Percentiles rank a stretch among this genome's conserved stretches.
These are phyloP conservation scores for Heterodera carotae DNA, from an alignment of 1,140 invertebrate species.

Conservation along the genomic window DNA sequence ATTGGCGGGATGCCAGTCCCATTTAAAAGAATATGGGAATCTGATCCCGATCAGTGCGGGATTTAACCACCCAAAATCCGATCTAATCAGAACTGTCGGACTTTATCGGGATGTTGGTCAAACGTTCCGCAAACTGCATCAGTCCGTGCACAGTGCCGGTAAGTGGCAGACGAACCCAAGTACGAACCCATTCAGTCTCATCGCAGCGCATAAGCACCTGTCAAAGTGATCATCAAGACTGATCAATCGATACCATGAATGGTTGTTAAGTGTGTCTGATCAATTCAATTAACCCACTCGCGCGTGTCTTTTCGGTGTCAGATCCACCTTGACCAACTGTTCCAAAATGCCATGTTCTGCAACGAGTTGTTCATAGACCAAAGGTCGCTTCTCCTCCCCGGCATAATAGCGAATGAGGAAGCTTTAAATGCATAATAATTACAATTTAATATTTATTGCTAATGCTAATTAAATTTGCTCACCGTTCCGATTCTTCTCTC, in stretches of 20 bases:
- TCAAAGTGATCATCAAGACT: neutral
- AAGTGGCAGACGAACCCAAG: slow-evolving; percentile 19
- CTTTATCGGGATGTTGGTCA: slow-evolving; percentile 35
- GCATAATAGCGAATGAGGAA: slow-evolving; percentile 42
- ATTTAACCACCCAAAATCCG: no score
- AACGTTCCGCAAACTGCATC: slow-evolving; percentile 26
- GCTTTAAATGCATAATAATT: neutral
- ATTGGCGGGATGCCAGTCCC: no score
- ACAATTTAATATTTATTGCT: neutral
- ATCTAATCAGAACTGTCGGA: slow-evolving; percentile 6
- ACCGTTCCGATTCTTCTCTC: slow-evolving; percentile 35
- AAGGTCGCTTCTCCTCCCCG: slow-evolving; percentile 16
- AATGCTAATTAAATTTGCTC: neutral
- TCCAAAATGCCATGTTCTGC: slow-evolving; percentile 35
- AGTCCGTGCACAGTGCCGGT: slow-evolving; percentile 32
- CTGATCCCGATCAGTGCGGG: no score
- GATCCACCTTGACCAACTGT: slow-evolving; percentile 39
- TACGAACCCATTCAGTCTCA: slow-evolving; percentile 27
- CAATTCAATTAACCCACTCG: neutral
- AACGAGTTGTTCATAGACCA: slow-evolving; percentile 28
- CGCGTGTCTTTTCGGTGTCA: slow-evolving; percentile 35
- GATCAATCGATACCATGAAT: neutral
- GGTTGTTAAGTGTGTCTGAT: neutral
- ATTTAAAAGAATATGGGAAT: no score
- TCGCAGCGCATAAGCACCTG: slow-evolving; percentile 35